phyloP scores from a whole-genome alignment of 1,140 invertebrate genomes.

The Eriocheir sinensis region DNA sequence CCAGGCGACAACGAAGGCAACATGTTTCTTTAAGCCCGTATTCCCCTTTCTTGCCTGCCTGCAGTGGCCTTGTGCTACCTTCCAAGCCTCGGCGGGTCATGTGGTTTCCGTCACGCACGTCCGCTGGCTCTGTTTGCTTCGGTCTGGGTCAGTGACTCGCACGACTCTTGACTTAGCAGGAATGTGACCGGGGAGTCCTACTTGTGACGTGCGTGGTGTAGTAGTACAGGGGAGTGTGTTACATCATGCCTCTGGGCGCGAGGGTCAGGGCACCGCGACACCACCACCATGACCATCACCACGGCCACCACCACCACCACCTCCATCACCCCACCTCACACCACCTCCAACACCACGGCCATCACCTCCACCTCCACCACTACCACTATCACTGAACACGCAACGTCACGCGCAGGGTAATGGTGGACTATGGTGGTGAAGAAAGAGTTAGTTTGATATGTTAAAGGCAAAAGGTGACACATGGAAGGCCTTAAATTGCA shows the following conservation, averaged over 20 bases:
- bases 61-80: neutral
- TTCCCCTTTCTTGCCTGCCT: too few species aligned
- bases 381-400: too few species aligned
- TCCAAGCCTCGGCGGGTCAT: neutral
- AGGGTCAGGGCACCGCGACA: neutral
- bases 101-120: slow-evolving; percentile 9
- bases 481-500: neutral
- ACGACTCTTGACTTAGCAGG: neutral
- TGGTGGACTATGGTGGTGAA: neutral
- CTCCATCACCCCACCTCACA: neutral
- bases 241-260: neutral
- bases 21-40: neutral
- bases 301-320: too few species aligned
- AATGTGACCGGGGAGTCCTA: neutral
- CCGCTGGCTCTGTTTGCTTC: slow-evolving; percentile 20
- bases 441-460: neutral
- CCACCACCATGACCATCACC: too few species aligned
- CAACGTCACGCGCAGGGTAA: neutral
- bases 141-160: neutral
- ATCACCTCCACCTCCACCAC: neutral
- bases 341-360: neutral
- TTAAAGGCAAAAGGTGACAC: neutral
- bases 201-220: neutral
- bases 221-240: neutral
- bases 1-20: neutral